Evolutionary conservation across 2,888 invertebrate genomes (phyloP), one percentile per base, ranked within the genome.

Genomic region (Gonocerus acuteangulatus): DNA sequence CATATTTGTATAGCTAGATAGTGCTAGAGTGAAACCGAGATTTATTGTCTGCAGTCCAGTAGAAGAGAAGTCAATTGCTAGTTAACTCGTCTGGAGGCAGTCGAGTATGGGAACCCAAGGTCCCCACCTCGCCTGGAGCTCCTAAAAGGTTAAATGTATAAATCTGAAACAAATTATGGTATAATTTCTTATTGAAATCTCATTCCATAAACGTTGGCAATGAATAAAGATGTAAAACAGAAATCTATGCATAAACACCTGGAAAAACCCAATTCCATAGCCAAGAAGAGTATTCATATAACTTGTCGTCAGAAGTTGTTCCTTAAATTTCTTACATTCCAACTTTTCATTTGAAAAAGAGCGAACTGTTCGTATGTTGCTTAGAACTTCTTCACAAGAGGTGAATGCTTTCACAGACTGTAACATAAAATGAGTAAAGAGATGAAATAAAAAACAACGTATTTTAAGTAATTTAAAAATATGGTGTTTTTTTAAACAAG

Each of bases 301-400:
- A 4, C 86, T 82, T 0, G 92, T 86, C 58, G 80, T 75, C 19
- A 85, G 80, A 1, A 91, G 84, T 76, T 96, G 93, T 34, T 76
- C 73, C 23, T 81, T 78, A 75, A 86, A 91, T 69, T 85, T 75
- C 65, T 81, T 79, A 65, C 80, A 77, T 74, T 96, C 96, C 64
- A 83, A 82, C 61, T 85, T 83, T 74, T 97, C 96, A 77, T 92
- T 93, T 0, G 94, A 94, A 77, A 95, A 95, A 13, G 95, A 89
- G 67, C 95, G 79, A 0, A 97, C 96, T 1, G 95, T 96, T 52
- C 94, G 79, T 67, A 97, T 88, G 75, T 96, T 96, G 36, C 89
- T 83, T 60, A 97, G 79, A 2, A 95, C 94, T 76, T 96, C 96
- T 73, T 95, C 94, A 13, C 93, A 93, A 36, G 95, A 86, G 1